Conservation (phyloP, 2,113 vertebrate genomes). For the Lepisosteus osseus region DNA sequence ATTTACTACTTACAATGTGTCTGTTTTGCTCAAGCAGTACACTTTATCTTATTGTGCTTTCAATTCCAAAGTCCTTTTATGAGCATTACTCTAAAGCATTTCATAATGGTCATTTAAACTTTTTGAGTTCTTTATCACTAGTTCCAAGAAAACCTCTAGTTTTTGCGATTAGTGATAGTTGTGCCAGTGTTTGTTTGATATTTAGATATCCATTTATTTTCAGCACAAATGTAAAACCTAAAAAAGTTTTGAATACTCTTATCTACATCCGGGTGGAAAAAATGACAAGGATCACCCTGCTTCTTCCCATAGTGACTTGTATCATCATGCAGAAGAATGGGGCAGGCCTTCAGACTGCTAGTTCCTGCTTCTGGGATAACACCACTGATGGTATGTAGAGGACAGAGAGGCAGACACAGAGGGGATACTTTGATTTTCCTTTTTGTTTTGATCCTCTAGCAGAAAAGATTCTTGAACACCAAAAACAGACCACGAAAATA, state of each 20-base stretch:
- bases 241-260: constrained; percentile 18
- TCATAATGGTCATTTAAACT: too few species aligned
- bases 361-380: constrained; percentile 94
- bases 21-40: too few species aligned
- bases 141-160: too few species aligned
- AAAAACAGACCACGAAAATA: too few species aligned
- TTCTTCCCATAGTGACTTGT: constrained; percentile 75
- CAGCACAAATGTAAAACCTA: neutral
- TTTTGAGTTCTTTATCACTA: too few species aligned
- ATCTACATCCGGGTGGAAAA: neutral
- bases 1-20: too few species aligned
- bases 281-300: neutral
- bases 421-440: neutral
- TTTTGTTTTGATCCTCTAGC: too few species aligned
- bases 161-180: neutral
- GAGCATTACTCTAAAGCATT: too few species aligned
- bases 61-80: too few species aligned
- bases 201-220: neutral
- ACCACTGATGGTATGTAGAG: constrained; percentile 81
- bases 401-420: neutral
- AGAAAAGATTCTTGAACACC: too few species aligned
- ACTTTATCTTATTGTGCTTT: too few species aligned
- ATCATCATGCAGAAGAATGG: constrained; percentile 97
- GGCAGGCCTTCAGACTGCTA: constrained; percentile 87
- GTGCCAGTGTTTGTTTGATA: neutral